phyloP scores from a whole-genome alignment of 2,888 invertebrate genomes.

The Acronicta aceris region DNA sequence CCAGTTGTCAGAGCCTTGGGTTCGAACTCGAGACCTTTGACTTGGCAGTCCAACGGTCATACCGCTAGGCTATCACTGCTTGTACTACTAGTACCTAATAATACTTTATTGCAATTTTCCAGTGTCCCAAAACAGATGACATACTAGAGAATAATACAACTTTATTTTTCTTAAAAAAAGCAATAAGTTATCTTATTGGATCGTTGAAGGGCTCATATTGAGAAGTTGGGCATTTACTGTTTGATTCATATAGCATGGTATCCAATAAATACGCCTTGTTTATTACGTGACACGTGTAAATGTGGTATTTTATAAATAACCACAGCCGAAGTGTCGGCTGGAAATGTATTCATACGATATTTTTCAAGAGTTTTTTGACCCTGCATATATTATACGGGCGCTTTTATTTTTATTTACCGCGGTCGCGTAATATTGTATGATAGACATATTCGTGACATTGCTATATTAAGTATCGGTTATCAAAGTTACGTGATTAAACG shows the following conservation, averaged over 20 bases:
- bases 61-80: too few relatives aligned
- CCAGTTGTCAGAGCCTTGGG: too few relatives aligned
- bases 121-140: too few relatives aligned
- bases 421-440: not conserved
- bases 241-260: not conserved
- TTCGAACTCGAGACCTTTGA: too few relatives aligned
- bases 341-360: slow-evolving; percentile 3
- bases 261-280: slow-evolving; percentile 6
- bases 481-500: slow-evolving; percentile 48
- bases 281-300: slow-evolving; percentile 2
- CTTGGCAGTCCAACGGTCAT: too few relatives aligned
- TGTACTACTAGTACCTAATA: too few relatives aligned
- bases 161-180: not conserved
- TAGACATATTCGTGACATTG: slow-evolving; percentile 45
- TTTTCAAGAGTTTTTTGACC: slow-evolving; percentile 28
- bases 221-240: not conserved
- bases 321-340: not conserved
- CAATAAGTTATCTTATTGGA: too few relatives aligned
- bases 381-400: not conserved
- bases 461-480: slow-evolving; percentile 49
- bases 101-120: too few relatives aligned
- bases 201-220: too few relatives aligned
- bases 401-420: not conserved
- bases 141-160: too few relatives aligned
- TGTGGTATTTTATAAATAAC: slow-evolving; percentile 19